These are phyloP conservation scores for Adoxophyes honmai DNA, from an alignment of 1,140 invertebrate genomes.

Conservation along the genomic window DNA sequence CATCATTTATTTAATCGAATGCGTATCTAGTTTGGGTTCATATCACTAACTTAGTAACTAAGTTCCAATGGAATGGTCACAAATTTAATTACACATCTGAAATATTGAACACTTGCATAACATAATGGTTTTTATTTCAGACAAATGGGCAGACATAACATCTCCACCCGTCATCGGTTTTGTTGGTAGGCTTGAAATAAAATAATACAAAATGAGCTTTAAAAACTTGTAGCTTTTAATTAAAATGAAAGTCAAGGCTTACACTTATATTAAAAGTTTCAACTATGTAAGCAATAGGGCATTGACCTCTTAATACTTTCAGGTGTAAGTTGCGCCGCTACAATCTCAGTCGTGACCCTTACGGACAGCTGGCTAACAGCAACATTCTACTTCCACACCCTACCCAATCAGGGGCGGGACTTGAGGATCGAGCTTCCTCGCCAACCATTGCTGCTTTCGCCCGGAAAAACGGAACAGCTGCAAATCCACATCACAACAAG, in stretches of 20 bases:
- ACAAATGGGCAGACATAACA: constrained; percentile 57
- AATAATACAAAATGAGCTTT: too few relatives aligned
- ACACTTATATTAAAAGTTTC: too few relatives aligned
- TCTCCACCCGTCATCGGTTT: constrained; percentile 42
- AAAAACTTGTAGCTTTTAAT: too few relatives aligned
- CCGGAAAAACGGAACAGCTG: constrained; percentile 55
- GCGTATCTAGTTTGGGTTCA: too few relatives aligned
- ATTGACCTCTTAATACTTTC: constrained; percentile 24
- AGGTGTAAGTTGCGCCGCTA: constrained; percentile 46
- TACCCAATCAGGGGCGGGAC: constrained; percentile 34
- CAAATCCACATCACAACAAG: constrained; percentile 54
- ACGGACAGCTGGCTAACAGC: constrained; percentile 62
- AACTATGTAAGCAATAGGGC: too few relatives aligned
- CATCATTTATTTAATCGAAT: too few relatives aligned
- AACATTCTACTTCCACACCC: constrained; percentile 45
- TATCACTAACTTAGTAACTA: too few relatives aligned
- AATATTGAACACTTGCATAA: too few relatives aligned
- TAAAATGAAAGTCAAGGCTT: too few relatives aligned
- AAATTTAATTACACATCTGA: too few relatives aligned
- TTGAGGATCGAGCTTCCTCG: constrained; percentile 56
- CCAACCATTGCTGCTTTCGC: constrained; percentile 53
- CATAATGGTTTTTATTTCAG: constrained; percentile 40
- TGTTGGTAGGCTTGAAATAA: constrained; percentile 48
- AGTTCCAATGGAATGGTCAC: too few relatives aligned
- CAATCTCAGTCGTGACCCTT: constrained; percentile 45